Percentiles rank a stretch among this genome's conserved stretches.
Conservation (phyloP, 2,797 vertebrate species). For the Phataginus tetradactyla region DNA sequence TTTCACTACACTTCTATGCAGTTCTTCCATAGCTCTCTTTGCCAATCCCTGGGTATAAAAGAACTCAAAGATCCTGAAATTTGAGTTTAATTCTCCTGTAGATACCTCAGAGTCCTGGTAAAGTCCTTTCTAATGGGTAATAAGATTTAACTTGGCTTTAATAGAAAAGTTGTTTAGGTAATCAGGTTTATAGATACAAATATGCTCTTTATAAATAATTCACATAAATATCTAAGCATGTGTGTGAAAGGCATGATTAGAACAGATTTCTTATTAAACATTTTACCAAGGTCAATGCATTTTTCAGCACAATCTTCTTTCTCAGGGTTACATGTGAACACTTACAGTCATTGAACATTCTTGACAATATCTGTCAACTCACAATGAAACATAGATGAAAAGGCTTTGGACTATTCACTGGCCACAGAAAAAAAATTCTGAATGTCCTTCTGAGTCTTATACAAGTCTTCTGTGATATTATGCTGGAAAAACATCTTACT, state of each 20-base stretch:
- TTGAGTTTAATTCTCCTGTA: background rate
- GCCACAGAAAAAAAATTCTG: background rate
- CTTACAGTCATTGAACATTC: background rate
- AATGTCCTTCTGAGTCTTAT: background rate
- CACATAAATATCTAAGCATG: background rate
- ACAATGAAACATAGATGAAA: constrained; percentile 18
- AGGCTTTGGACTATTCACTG: background rate
- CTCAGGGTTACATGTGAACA: background rate
- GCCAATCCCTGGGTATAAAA: background rate
- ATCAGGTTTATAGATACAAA: background rate
- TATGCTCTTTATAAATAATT: background rate
- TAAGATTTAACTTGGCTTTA: constrained; percentile 20
- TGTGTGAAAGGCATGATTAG: background rate
- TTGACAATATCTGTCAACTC: background rate
- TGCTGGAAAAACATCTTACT: background rate
- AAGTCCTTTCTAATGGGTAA: background rate
- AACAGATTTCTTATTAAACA: background rate
- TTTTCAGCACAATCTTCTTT: background rate
- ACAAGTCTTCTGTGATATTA: background rate
- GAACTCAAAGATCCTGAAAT: background rate
- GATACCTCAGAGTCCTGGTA: background rate
- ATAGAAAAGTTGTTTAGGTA: background rate
- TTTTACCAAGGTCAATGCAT: background rate
- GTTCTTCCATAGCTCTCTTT: background rate
- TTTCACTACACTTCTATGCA: background rate